A percentile compares a stretch with the other conserved stretches of the same genome.
phyloP scores from a whole-genome alignment of 2,797 vertebrate genomes.

The Platyrinchus mystaceus region DNA sequence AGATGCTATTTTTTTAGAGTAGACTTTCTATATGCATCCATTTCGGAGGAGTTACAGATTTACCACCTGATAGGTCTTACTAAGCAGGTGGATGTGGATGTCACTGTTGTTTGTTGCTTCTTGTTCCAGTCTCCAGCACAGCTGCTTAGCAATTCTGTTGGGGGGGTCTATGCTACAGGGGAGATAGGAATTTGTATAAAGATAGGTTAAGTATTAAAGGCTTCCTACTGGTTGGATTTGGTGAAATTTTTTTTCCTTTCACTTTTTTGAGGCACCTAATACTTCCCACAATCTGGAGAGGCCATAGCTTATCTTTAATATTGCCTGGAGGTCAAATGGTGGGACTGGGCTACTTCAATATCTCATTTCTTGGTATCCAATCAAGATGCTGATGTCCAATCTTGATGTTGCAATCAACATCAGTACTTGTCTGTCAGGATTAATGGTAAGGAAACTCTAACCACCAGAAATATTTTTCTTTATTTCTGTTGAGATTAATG shows the following conservation, averaged over 20 bases:
- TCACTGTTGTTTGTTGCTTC: not conserved
- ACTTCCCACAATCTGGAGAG: not conserved
- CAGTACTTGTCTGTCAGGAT: not conserved
- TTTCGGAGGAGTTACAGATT: not conserved
- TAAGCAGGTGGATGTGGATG: not conserved
- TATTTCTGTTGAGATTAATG: not conserved
- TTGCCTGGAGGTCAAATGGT: not conserved
- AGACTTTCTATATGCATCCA: not conserved
- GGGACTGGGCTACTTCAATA: not conserved
- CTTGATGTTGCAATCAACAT: not conserved
- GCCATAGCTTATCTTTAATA: not conserved
- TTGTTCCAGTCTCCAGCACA: not conserved
- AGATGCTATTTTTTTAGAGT: not conserved
- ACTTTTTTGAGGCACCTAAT: not conserved
- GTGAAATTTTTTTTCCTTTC: not conserved
- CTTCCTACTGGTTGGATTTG: not conserved
- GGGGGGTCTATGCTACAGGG: rapidly evolving
- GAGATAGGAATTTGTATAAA: not conserved
- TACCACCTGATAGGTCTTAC: not conserved
- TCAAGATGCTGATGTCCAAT: not conserved
- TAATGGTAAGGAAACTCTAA: not conserved
- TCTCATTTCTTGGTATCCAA: not conserved
- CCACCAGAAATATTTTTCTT: not conserved
- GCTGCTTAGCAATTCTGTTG: not conserved
- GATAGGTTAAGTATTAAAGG: not conserved